These are phyloP conservation scores for Tenualosa thibaudeaui DNA, from an alignment of 2,797 vertebrate species.

Conservation along the genomic window DNA sequence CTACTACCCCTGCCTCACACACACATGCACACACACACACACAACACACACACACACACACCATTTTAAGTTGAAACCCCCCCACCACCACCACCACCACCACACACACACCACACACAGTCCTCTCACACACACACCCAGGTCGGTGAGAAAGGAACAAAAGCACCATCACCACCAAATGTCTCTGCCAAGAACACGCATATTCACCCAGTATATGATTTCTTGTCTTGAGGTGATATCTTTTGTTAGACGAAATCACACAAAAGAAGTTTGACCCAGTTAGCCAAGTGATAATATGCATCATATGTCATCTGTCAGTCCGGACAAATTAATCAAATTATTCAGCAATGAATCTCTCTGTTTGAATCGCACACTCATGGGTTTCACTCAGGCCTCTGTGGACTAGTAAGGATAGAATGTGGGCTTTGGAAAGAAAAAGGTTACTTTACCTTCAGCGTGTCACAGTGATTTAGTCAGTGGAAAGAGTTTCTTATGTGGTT, in stretches of 20 bases:
- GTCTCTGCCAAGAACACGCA: background rate
- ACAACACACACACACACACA: conserved; percentile 30
- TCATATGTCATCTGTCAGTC: background rate
- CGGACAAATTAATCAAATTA: background rate
- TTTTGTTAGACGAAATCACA: background rate
- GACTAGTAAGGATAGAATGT: background rate
- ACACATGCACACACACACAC: conserved; percentile 3
- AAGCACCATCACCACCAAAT: background rate
- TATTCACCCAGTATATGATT: background rate
- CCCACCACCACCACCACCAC: too few species aligned
- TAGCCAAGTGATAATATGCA: background rate
- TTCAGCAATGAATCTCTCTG: background rate
- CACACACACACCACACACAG: background rate
- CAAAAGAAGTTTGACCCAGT: background rate
- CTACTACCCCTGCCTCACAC: conserved; percentile 37
- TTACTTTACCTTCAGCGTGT: background rate
- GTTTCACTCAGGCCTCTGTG: background rate
- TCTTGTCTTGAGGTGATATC: background rate
- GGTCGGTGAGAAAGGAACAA: background rate
- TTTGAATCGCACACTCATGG: background rate
- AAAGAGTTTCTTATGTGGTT: background rate
- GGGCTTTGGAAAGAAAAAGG: background rate
- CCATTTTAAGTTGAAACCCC: too few species aligned
- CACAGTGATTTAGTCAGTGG: conserved; percentile 10
- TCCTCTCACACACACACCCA: background rate